These are phyloP conservation scores for Pachypeltis micranthus DNA, from an alignment of 1,140 invertebrate species.

Conservation along the genomic window DNA sequence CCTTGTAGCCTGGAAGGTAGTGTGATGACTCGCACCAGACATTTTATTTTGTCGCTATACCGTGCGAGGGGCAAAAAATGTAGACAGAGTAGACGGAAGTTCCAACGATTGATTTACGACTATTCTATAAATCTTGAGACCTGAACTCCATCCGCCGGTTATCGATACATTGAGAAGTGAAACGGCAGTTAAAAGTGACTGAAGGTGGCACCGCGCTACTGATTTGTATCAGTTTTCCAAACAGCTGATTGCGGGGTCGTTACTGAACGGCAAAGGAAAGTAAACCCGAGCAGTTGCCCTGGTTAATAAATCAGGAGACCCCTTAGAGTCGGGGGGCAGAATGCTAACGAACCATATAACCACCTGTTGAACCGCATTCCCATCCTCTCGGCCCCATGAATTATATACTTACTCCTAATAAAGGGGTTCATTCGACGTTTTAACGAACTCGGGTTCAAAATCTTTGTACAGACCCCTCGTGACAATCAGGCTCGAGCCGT, in stretches of 20 bases:
- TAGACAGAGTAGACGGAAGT: too few relatives aligned
- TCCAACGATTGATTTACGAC: too few relatives aligned
- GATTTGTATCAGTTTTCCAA: background rate
- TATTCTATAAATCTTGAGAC: too few relatives aligned
- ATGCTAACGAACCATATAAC: conserved; percentile 9
- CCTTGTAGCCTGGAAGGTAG: too few relatives aligned
- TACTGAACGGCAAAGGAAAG: background rate
- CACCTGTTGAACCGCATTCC: conserved; percentile 5
- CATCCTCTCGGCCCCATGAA: background rate
- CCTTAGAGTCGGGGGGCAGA: background rate
- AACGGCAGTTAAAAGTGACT: too few relatives aligned
- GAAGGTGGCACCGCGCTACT: too few relatives aligned
- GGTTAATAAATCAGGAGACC: background rate
- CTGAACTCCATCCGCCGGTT: too few relatives aligned
- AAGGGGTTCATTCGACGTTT: conserved; percentile 1
- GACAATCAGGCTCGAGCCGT: conserved; percentile 5
- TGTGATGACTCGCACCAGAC: too few relatives aligned
- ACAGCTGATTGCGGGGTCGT: background rate
- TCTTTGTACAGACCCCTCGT: background rate
- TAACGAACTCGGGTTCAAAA: background rate
- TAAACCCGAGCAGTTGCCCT: background rate
- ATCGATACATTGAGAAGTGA: too few relatives aligned
- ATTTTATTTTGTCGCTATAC: too few relatives aligned
- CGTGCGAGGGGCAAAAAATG: too few relatives aligned
- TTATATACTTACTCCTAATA: conserved; percentile 8